Conservation (phyloP, 1,140 invertebrate species). For the Pseudoatta argentina region DNA sequence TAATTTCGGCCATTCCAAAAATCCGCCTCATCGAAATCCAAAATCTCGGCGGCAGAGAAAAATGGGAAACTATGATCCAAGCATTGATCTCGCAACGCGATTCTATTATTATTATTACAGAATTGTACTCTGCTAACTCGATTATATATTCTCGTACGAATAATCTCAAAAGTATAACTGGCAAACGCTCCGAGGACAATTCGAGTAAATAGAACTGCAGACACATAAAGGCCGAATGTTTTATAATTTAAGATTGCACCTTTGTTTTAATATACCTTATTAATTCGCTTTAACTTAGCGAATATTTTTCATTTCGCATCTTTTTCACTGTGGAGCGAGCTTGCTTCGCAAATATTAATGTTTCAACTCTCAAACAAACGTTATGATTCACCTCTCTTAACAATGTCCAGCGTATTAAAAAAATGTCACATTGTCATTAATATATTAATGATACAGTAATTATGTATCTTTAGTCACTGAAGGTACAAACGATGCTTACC, state of each 20-base stretch:
- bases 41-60: not conserved
- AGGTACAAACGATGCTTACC: not conserved
- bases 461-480: not conserved
- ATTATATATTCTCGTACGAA: slow-evolving; percentile 17
- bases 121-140: slow-evolving; percentile 46
- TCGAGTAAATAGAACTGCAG: slow-evolving; percentile 4
- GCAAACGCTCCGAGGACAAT: not conserved
- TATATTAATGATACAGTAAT: not conserved
- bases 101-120: slow-evolving; percentile 27
- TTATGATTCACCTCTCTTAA: not conserved
- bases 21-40: slow-evolving; percentile 5
- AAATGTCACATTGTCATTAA: not conserved
- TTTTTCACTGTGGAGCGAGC: not conserved
- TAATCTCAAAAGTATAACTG: slow-evolving; percentile 48
- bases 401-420: not conserved
- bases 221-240: not conserved
- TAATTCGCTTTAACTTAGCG: not conserved
- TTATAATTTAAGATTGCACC: not conserved
- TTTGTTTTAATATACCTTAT: not conserved
- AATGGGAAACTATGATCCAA: slow-evolving; percentile 24
- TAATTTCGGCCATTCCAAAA: not conserved
- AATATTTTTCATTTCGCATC: not conserved
- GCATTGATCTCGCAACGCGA: not conserved
- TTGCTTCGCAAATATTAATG: not conserved
- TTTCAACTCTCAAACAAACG: no score